A percentile compares a stretch with the other conserved stretches of the same genome.
Evolutionary conservation across 1,140 invertebrate species (phyloP).

Genomic region (Parapsyche elsis): DNA sequence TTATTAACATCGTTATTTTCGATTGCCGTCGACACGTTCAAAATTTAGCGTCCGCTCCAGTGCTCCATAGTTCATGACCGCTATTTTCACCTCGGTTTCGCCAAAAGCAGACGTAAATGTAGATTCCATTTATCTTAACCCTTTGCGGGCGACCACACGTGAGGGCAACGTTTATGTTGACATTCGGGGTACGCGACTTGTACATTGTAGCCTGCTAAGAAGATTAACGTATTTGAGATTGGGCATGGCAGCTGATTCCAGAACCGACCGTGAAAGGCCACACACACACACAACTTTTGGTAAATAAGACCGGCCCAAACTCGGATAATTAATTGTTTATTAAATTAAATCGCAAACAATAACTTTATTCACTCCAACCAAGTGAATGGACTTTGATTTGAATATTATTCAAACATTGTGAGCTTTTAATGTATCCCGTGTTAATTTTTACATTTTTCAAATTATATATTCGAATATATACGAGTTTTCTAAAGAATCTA

Average conservation of each 20-base stretch:
- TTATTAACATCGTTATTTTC: slow-evolving; percentile 14
- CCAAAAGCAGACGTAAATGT: slow-evolving; percentile 30
- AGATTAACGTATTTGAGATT: slow-evolving; percentile 52
- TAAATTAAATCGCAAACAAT: neutral
- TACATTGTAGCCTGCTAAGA: slow-evolving; percentile 44
- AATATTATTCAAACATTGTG: too few species aligned
- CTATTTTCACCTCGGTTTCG: slow-evolving; percentile 23
- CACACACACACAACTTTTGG: neutral
- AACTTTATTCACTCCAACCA: neutral
- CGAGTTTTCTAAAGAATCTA: too few species aligned
- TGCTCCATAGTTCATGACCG: neutral
- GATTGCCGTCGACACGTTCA: neutral
- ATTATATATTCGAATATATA: too few species aligned
- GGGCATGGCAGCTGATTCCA: slow-evolving; percentile 43
- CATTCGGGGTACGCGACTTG: slow-evolving; percentile 44
- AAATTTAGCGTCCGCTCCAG: too few species aligned
- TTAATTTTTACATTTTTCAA: too few species aligned
- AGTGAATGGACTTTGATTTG: too few species aligned
- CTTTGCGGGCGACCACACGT: slow-evolving; percentile 49
- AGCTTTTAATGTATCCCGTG: too few species aligned
- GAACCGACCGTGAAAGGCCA: neutral
- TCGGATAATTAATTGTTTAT: neutral
- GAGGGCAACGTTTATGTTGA: slow-evolving; percentile 52
- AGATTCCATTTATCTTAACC: slow-evolving; percentile 51
- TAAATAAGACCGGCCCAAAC: neutral